Percentiles rank a stretch among this genome's conserved stretches.
Evolutionary conservation across 1,140 invertebrate genomes (phyloP).

Genomic region (Thalassaphorura encarpata): DNA sequence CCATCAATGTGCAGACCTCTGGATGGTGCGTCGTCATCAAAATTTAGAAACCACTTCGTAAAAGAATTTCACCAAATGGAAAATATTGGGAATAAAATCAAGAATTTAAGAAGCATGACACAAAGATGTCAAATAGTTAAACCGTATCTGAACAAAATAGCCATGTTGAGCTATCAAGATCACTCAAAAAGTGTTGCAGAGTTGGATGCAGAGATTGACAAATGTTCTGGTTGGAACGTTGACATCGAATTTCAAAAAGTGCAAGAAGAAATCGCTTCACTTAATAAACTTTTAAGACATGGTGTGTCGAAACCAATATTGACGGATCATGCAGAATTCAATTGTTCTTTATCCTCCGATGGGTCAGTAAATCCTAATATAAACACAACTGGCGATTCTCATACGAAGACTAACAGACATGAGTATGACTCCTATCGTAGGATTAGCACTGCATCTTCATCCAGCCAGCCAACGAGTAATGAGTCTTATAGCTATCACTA

Average conservation of each 20-base stretch:
- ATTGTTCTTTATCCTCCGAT: not conserved
- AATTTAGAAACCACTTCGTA: constrained; percentile 11
- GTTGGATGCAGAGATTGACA: constrained; percentile 25
- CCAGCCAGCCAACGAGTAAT: not conserved
- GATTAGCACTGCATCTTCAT: not conserved
- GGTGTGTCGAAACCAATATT: no score
- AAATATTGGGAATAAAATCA: constrained; percentile 26
- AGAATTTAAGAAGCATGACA: constrained; percentile 17
- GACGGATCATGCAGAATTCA: no score
- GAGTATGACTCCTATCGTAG: not conserved
- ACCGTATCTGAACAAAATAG: constrained; percentile 24
- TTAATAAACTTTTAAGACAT: constrained; percentile 2
- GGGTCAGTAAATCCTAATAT: not conserved
- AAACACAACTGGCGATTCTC: not conserved
- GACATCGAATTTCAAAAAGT: constrained; percentile 27
- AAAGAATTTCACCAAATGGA: constrained; percentile 26
- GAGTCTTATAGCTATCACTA: no score
- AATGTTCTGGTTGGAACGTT: constrained; percentile 31
- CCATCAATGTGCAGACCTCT: not conserved
- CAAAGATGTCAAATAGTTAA: constrained; percentile 22
- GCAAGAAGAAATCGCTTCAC: constrained; percentile 9
- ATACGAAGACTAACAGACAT: not conserved
- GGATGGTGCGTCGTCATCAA: constrained; percentile 1
- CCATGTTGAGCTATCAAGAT: constrained; percentile 11
- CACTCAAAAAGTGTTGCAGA: constrained; percentile 12